These are phyloP conservation scores for Lamprologus speciosus DNA, from an alignment of 2,113 vertebrate genomes.

Conservation along the genomic window DNA sequence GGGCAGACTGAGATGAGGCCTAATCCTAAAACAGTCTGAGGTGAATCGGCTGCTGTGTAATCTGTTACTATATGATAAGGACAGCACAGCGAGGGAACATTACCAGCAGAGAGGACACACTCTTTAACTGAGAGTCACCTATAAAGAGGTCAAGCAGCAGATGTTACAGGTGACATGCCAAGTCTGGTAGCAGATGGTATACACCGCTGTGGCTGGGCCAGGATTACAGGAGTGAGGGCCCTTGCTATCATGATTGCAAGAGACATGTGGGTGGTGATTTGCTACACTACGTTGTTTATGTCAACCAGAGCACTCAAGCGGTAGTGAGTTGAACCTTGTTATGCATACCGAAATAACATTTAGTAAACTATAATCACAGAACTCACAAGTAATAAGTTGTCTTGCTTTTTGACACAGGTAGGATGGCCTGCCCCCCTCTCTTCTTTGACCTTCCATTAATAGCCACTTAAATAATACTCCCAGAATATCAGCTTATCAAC, in stretches of 20 bases:
- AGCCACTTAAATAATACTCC: background rate
- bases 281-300: background rate
- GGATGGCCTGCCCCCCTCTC: background rate
- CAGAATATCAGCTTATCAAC: background rate
- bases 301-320: background rate
- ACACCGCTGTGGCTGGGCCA: background rate
- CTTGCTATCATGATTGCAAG: background rate
- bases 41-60: background rate
- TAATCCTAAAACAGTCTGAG: background rate
- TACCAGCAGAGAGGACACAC: slow-evolving; percentile 26
- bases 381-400: background rate
- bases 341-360: background rate
- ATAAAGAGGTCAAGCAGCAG: slow-evolving; percentile 30
- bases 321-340: background rate
- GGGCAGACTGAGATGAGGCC: background rate
- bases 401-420: background rate
- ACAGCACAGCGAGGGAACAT: background rate
- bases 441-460: background rate
- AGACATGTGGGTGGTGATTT: background rate
- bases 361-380: background rate
- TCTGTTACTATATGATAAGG: background rate
- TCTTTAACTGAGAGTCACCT: slow-evolving; percentile 32
- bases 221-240: background rate
- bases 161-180: slow-evolving; percentile 40
- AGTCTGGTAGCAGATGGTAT: slow-evolving; percentile 40